phyloP scores from a whole-genome alignment of 2,888 invertebrate species.

The Halictus quadricinctus region DNA sequence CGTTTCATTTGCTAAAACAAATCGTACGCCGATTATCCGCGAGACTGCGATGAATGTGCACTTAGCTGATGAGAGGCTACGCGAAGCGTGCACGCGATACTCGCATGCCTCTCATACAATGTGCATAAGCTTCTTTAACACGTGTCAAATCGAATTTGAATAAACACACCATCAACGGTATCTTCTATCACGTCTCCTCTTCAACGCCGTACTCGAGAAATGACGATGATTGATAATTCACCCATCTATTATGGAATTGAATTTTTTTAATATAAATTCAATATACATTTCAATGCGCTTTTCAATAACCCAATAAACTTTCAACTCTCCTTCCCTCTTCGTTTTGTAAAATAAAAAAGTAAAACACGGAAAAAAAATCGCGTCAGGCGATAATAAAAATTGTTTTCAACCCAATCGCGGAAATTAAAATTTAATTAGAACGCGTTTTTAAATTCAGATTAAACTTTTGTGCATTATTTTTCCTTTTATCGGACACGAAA shows the following conservation, averaged over 20 bases:
- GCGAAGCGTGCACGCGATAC: slow-evolving; percentile 72
- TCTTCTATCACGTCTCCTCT: neutral
- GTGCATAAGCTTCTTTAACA: slow-evolving; percentile 59
- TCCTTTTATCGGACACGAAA: neutral
- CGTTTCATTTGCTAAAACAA: slow-evolving; percentile 80
- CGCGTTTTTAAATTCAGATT: neutral
- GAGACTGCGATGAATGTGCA: slow-evolving; percentile 73
- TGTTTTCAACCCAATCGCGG: neutral
- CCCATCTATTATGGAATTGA: neutral
- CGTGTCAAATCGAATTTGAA: slow-evolving; percentile 70
- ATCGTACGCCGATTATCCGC: slow-evolving; percentile 75
- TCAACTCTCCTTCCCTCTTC: neutral
- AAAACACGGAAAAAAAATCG: neutral
- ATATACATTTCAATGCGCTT: neutral
- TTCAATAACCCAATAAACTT: neutral
- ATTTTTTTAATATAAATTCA: too few species aligned
- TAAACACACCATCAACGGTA: slow-evolving; percentile 57
- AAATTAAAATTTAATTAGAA: neutral
- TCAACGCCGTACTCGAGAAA: neutral
- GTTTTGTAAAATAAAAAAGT: neutral
- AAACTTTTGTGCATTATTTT: neutral
- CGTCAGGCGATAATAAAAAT: neutral
- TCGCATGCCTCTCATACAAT: slow-evolving; percentile 66
- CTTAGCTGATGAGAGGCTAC: slow-evolving; percentile 80
- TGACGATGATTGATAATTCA: neutral